A percentile compares a stretch with the other conserved stretches of the same genome.
These are phyloP conservation scores for Hippocampus kuda DNA, from an alignment of 2,797 vertebrate genomes.

Conservation along the genomic window DNA sequence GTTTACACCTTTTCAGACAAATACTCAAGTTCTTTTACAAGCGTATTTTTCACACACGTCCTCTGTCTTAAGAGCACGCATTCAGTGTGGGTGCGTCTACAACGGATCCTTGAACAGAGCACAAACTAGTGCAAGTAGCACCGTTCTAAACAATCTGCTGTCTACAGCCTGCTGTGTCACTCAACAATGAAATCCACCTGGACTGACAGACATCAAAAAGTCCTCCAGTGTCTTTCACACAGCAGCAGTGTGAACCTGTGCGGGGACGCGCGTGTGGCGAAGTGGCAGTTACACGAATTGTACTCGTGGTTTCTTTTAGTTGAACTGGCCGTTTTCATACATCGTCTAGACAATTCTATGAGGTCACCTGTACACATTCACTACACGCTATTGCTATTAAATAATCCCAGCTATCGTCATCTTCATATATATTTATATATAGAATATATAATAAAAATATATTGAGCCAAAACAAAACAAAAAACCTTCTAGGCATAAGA, in stretches of 20 bases:
- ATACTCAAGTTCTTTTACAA: constrained; percentile 11
- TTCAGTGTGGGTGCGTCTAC: background rate
- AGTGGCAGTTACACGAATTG: constrained; percentile 61
- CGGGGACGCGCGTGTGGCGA: constrained; percentile 43
- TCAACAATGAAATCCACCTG: constrained; percentile 31
- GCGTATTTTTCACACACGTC: background rate
- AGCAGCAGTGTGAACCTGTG: constrained; percentile 41
- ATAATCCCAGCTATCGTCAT: constrained; percentile 77
- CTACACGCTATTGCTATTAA: constrained; percentile 97
- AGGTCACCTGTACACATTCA: constrained; percentile 82
- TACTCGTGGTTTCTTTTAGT: constrained; percentile 53
- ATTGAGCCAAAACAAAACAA: constrained; percentile 49
- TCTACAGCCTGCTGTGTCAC: constrained; percentile 16
- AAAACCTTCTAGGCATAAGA: constrained; percentile 68
- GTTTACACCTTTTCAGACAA: background rate
- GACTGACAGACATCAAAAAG: constrained; percentile 31
- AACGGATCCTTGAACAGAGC: background rate
- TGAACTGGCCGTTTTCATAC: constrained; percentile 82
- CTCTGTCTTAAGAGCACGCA: background rate
- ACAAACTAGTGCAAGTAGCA: constrained; percentile 8
- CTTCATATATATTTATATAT: constrained; percentile 73
- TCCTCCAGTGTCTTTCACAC: constrained; percentile 62
- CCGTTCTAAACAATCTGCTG: constrained; percentile 21
- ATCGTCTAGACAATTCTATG: constrained; percentile 71
- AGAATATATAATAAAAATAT: constrained; percentile 76